phyloP scores from a whole-genome alignment of 2,888 invertebrate genomes.

The Prostheceraeus crozeri region DNA sequence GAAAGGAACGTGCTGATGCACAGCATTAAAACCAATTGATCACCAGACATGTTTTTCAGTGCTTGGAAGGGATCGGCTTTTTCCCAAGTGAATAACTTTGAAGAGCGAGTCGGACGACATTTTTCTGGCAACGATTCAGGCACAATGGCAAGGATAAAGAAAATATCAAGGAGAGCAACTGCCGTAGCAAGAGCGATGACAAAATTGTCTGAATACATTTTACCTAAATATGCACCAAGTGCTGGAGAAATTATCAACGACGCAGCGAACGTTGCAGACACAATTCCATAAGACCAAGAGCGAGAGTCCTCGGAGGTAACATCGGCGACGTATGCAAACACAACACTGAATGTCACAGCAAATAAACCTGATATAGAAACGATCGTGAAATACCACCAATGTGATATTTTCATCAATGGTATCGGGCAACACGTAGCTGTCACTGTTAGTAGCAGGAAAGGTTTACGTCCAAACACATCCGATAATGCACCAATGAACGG shows the following conservation, averaged over 20 bases:
- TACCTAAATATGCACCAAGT: slow-evolving; percentile 66
- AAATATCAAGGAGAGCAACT: slow-evolving; percentile 87
- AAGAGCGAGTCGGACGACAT: slow-evolving; percentile 63
- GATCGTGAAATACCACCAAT: slow-evolving; percentile 99
- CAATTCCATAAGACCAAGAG: slow-evolving; percentile 86
- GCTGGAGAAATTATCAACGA: slow-evolving; percentile 82
- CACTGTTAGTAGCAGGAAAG: slow-evolving; percentile 91
- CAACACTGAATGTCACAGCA: slow-evolving; percentile 96
- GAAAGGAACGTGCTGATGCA: slow-evolving; percentile 94
- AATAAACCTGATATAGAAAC: slow-evolving; percentile 97
- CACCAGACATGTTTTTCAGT: slow-evolving; percentile 69
- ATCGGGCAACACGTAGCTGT: slow-evolving; percentile 98
- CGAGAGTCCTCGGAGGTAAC: slow-evolving; percentile 93
- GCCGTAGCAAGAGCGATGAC: slow-evolving; percentile 88
- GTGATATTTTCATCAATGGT: slow-evolving; percentile 95
- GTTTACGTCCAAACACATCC: slow-evolving; percentile 95
- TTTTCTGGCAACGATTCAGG: slow-evolving; percentile 96
- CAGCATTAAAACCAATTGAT: slow-evolving; percentile 87
- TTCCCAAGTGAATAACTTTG: slow-evolving; percentile 86
- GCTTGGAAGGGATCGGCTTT: slow-evolving; percentile 73
- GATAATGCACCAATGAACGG: slow-evolving; percentile 92
- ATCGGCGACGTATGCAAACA: slow-evolving; percentile 98
- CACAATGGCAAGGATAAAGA: slow-evolving; percentile 93
- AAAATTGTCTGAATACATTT: slow-evolving; percentile 71
- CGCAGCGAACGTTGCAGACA: slow-evolving; percentile 96